Conservation (phyloP, 2,797 vertebrate species). For the Crenuchus spilurus region DNA sequence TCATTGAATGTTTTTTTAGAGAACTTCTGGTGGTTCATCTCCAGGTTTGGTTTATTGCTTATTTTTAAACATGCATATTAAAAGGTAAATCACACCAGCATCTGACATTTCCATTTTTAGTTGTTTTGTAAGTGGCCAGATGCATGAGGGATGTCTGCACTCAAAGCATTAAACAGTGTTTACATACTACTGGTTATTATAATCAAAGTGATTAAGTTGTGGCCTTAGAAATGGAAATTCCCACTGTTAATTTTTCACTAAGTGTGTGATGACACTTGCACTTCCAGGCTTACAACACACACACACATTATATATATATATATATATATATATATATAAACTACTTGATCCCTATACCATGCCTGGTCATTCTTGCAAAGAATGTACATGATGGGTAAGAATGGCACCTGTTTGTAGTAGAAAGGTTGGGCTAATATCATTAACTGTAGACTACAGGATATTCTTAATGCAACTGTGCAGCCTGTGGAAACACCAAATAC, state of each 20-base stretch:
- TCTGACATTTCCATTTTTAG: not conserved
- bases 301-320: too few relatives aligned
- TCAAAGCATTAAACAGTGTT: too few relatives aligned
- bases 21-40: too few relatives aligned
- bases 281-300: not conserved
- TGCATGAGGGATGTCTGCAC: not conserved
- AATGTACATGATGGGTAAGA: not conserved
- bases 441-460: too few relatives aligned
- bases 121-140: not conserved
- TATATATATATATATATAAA: too few relatives aligned
- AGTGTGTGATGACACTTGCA: not conserved
- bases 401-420: not conserved
- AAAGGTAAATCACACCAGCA: not conserved
- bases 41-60: too few relatives aligned
- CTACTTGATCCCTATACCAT: not conserved
- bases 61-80: too few relatives aligned
- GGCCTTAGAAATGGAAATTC: not conserved
- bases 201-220: not conserved
- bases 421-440: not conserved
- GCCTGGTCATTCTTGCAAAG: not conserved
- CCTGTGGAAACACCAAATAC: not conserved
- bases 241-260: not conserved
- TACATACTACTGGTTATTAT: not conserved
- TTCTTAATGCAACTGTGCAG: too few relatives aligned
- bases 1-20: too few relatives aligned